phyloP scores from a whole-genome alignment of 2,113 vertebrate species.

The Odocoileus virginianus region DNA sequence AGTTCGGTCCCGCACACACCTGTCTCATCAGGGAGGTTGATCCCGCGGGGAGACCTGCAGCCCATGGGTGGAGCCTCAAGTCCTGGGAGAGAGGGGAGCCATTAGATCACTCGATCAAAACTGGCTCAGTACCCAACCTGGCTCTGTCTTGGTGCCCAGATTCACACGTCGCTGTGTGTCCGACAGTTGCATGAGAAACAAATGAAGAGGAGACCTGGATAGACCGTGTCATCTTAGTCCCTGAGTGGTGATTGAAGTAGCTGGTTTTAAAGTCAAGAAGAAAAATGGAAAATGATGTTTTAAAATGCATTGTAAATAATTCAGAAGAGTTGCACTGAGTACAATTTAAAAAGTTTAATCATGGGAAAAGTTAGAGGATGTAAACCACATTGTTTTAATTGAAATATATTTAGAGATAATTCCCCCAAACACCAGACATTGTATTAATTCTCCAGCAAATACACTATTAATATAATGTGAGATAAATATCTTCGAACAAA shows the following conservation, averaged over 20 bases:
- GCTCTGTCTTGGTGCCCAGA: neutral
- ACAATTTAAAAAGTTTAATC: neutral
- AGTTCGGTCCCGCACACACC: slow-evolving; percentile 87
- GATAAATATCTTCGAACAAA: neutral
- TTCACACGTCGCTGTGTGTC: neutral
- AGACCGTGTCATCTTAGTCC: neutral
- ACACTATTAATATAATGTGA: neutral
- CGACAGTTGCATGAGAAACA: neutral
- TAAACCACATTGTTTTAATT: neutral
- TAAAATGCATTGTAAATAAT: neutral
- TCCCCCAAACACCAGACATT: neutral
- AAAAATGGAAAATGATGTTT: neutral
- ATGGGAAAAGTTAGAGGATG: neutral
- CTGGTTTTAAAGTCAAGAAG: neutral
- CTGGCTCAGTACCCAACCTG: neutral
- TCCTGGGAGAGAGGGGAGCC: slow-evolving; percentile 76
- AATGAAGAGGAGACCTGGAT: neutral
- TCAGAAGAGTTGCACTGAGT: neutral
- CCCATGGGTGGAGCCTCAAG: slow-evolving; percentile 92
- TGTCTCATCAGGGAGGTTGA: slow-evolving; percentile 91
- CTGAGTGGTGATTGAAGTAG: neutral
- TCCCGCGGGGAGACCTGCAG: slow-evolving; percentile 87
- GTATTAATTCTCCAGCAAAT: neutral
- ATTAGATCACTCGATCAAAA: neutral
- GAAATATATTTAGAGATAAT: neutral